phyloP scores from a whole-genome alignment of 1,140 invertebrate genomes.

The Rhynchophorus ferrugineus region DNA sequence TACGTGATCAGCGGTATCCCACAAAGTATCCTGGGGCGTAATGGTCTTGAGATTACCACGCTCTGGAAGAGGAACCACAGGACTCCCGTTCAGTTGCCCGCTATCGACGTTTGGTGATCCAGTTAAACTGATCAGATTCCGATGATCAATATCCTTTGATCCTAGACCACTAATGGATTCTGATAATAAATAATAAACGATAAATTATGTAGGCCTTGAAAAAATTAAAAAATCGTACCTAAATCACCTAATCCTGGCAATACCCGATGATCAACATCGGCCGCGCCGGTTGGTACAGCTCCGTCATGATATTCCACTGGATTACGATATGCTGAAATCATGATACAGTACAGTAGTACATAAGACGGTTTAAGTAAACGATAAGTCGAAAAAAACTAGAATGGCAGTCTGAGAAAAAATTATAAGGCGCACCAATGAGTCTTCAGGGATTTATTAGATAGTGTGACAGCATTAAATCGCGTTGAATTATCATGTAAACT shows the following conservation, averaged over 20 bases:
- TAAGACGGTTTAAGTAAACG: background rate
- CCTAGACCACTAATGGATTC: conserved; percentile 24
- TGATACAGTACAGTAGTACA: too few species aligned
- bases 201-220: background rate
- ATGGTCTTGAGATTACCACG: conserved; percentile 38
- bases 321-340: conserved; percentile 30
- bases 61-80: conserved; percentile 4
- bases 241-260: conserved; percentile 20
- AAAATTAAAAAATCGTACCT: conserved; percentile 18
- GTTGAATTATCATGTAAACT: too few species aligned
- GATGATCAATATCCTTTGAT: conserved; percentile 63
- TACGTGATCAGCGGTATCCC: conserved; percentile 25
- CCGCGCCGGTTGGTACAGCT: conserved; percentile 31
- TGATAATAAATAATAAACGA: conserved; percentile 13
- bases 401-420: too few species aligned
- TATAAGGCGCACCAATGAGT: too few species aligned
- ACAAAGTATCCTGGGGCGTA: conserved; percentile 16
- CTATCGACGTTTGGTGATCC: conserved; percentile 48
- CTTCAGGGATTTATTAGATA: too few species aligned
- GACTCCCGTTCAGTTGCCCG: background rate
- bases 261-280: conserved; percentile 52
- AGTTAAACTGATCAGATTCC: conserved; percentile 76
- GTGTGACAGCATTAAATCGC: too few species aligned
- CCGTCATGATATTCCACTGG: conserved; percentile 53
- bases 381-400: background rate